A percentile compares a stretch with the other conserved stretches of the same genome.
phyloP scores from a whole-genome alignment of 2,888 invertebrate genomes.

The Cenopis cana region DNA sequence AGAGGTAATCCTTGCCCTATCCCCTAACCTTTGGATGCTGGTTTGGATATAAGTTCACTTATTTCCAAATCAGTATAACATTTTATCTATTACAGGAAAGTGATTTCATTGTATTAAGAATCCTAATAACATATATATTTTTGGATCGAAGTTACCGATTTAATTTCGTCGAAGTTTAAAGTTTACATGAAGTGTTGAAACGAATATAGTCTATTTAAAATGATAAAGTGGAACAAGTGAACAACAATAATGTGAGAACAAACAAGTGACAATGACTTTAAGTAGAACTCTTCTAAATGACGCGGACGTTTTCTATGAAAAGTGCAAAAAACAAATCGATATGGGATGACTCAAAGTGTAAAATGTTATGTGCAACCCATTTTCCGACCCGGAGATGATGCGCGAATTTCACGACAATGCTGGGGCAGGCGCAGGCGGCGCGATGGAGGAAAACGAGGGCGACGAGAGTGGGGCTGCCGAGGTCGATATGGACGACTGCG shows the following conservation, averaged over 20 bases:
- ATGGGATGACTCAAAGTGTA: conserved; percentile 85
- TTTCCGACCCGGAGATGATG: conserved; percentile 82
- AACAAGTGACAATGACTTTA: conserved; percentile 70
- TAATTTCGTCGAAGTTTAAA: conserved; percentile 80
- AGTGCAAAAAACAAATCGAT: conserved; percentile 79
- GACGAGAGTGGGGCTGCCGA: conserved; percentile 83
- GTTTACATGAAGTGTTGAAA: too few relatives aligned
- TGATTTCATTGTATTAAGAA: conserved; percentile 67
- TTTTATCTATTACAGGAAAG: conserved; percentile 67
- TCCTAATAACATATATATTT: conserved; percentile 77
- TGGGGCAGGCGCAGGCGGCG: conserved; percentile 79
- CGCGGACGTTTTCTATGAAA: conserved; percentile 69
- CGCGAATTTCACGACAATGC: conserved; percentile 83
- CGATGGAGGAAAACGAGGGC: conserved; percentile 84
- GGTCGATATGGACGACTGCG: conserved; percentile 82
- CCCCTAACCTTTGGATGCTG: conserved; percentile 57
- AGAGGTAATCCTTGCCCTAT: conserved; percentile 67
- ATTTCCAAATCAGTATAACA: conserved; percentile 72
- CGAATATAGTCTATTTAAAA: conserved; percentile 54
- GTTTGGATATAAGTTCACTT: conserved; percentile 73
- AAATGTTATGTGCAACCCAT: conserved; percentile 78
- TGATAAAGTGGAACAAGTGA: conserved; percentile 59
- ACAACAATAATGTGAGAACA: conserved; percentile 67
- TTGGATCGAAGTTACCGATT: conserved; percentile 72
- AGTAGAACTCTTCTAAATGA: conserved; percentile 58